Base-by-base conservation (phyloP, 2,797 vertebrate species). In the Eulemur rubriventer region DNA sequence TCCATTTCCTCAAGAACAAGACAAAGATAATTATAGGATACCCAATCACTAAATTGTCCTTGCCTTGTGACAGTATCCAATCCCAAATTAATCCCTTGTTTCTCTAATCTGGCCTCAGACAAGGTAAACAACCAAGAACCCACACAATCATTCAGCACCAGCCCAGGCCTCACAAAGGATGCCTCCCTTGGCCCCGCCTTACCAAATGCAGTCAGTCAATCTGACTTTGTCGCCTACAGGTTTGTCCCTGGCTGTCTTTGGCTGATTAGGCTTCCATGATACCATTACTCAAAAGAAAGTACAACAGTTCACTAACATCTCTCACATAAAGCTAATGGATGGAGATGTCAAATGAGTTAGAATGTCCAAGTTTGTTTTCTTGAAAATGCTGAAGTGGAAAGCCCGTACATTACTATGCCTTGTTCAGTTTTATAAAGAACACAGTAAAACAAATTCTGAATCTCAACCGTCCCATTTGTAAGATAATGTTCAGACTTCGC, bases 401-500 rank as follows among this genome's bases (percentile, higher is more conserved):
- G 83, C 75, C 26, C 73, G 26, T 26, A 3, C 9, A 14, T 43
- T 30, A 50, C 75, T 63, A 59, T 59, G 92, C 63, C 83, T 69
- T 78, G 38, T 26, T 52, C 22, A 30, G 26, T 55, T 78, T 79
- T 87, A 70, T 41, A 91, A 96, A 81, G 73, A 89, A 89, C 70
- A 93, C 35, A 41, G 33, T 16, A 69, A 70, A 81, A 93, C 0
- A 17, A 90, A 91, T 69, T 83, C 69, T n/a, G 70, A 86, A 59
- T 82, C 85, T 94, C 86, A 57, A 30, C 38, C 0, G 0, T 18
- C 28, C 79, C 43, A n/a, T 76, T 50, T 46, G 48, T 86, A 83
- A 96, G 80, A 84, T 35, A 55, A 89, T 26, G 79, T 59, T 94
- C 79, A 94, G 57, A 52, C 57, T 82, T 69, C 41, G 83, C 43